phyloP scores from a whole-genome alignment of 1,140 invertebrate genomes.

The Aphelenchoides fujianensis region DNA sequence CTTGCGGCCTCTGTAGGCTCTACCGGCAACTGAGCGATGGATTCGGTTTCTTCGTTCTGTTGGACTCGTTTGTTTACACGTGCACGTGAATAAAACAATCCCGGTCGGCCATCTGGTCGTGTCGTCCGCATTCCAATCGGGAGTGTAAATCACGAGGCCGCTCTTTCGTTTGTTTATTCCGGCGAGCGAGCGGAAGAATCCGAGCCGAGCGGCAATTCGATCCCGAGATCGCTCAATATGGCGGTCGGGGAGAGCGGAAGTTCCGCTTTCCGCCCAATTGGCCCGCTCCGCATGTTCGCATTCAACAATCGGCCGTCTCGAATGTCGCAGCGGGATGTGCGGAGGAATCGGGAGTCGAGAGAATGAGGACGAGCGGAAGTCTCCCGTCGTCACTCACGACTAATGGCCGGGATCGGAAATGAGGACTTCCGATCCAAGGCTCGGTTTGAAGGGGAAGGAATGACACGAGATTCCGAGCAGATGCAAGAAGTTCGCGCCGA shows the following conservation, averaged over 20 bases:
- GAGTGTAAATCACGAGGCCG: too few relatives aligned
- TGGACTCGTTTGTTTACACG: too few relatives aligned
- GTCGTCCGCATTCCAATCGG: too few relatives aligned
- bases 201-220: neutral
- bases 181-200: too few relatives aligned
- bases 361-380: too few relatives aligned
- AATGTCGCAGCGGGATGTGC: slow-evolving; percentile 2
- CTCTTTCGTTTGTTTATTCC: slow-evolving; percentile 1
- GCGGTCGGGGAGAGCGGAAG: neutral
- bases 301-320: neutral
- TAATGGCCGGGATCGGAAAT: too few relatives aligned
- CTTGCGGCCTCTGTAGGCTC: neutral
- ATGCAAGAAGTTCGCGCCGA: too few relatives aligned
- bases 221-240: neutral
- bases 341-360: too few relatives aligned
- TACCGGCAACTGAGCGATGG: neutral
- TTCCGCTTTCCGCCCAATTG: neutral
- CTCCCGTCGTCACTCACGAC: too few relatives aligned
- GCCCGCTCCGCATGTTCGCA: neutral
- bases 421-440: too few relatives aligned
- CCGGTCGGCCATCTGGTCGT: neutral
- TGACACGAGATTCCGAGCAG: too few relatives aligned
- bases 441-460: too few relatives aligned
- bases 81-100: neutral
- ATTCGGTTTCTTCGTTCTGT: neutral